These are phyloP conservation scores for Melitaea cinxia DNA, from an alignment of 1,140 invertebrate genomes.

Conservation along the genomic window DNA sequence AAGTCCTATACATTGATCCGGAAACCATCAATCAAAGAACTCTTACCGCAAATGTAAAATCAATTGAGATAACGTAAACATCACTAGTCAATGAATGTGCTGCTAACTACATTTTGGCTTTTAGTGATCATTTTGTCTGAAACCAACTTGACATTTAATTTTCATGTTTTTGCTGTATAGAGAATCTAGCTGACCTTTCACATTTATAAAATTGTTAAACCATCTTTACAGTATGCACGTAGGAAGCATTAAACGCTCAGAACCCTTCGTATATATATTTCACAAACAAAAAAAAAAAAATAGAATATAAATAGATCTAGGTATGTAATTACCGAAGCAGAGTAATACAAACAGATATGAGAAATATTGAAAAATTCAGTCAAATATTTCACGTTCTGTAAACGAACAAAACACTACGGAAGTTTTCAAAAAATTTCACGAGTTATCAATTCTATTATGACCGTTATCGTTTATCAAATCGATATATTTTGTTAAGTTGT, in stretches of 20 bases:
- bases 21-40: constrained; percentile 62
- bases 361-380: too few relatives aligned
- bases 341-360: too few relatives aligned
- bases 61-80: constrained; percentile 41
- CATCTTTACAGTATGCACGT: too few relatives aligned
- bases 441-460: constrained; percentile 18
- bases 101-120: constrained; percentile 3
- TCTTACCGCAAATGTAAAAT: constrained; percentile 47
- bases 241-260: too few relatives aligned
- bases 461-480: constrained; percentile 8
- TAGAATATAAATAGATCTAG: too few relatives aligned
- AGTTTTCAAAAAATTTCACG: not conserved
- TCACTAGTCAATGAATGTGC: constrained; percentile 41
- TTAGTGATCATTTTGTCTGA: not conserved
- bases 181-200: too few relatives aligned
- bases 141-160: not conserved
- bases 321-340: too few relatives aligned
- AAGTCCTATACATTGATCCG: constrained; percentile 56
- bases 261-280: too few relatives aligned
- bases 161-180: not conserved
- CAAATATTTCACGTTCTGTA: not conserved
- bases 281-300: too few relatives aligned
- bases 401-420: not conserved
- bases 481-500: constrained; percentile 5
- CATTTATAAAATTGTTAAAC: too few relatives aligned